These are phyloP conservation scores for Spodoptera littoralis DNA, from an alignment of 2,888 invertebrate genomes.

Conservation along the genomic window DNA sequence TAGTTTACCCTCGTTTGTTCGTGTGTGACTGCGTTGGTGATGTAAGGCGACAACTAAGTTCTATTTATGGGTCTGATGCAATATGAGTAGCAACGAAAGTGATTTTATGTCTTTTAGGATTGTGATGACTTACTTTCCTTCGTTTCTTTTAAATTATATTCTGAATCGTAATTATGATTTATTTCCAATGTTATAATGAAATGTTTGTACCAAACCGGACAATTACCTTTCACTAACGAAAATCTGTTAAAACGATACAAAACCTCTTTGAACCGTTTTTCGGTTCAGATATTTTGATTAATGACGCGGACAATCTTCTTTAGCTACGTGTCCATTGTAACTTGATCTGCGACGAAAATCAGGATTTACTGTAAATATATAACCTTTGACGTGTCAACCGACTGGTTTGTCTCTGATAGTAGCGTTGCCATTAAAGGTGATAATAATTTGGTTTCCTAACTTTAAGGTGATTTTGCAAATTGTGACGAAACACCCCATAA, in stretches of 20 bases:
- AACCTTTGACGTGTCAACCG: constrained; percentile 10
- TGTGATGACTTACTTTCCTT: too few relatives aligned
- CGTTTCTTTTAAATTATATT: too few relatives aligned
- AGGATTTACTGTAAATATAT: constrained; percentile 17
- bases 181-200: constrained; percentile 16
- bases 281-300: constrained; percentile 46
- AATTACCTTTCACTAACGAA: constrained; percentile 41
- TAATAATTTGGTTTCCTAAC: constrained; percentile 19
- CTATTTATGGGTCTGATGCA: background rate
- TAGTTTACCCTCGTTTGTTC: too few relatives aligned
- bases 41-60: too few relatives aligned
- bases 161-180: background rate
- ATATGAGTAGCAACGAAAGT: too few relatives aligned
- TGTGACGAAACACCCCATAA: constrained; percentile 15
- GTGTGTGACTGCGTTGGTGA: too few relatives aligned
- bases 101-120: too few relatives aligned
- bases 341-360: constrained; percentile 7
- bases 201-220: constrained; percentile 31
- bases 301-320: constrained; percentile 34
- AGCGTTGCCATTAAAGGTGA: constrained; percentile 17
- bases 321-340: constrained; percentile 8
- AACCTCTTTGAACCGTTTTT: constrained; percentile 34
- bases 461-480: constrained; percentile 6
- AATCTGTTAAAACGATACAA: constrained; percentile 47
- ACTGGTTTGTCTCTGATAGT: constrained; percentile 6